Evolutionary conservation across 2,888 invertebrate species (phyloP).

Genomic region (Stenoptilia bipunctidactyla): DNA sequence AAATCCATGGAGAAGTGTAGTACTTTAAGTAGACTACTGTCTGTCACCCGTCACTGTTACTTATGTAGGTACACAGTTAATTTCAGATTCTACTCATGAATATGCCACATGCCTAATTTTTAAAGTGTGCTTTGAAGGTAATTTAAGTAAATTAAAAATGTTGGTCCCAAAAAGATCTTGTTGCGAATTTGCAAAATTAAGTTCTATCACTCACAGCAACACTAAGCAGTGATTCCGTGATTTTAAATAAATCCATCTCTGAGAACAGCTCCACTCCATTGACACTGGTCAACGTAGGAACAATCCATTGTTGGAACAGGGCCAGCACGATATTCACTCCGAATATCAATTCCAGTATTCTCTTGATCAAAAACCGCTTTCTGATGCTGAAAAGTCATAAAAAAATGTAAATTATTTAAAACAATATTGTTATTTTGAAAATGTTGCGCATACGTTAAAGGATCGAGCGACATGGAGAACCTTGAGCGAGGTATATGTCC

Average conservation of each 20-base stretch:
- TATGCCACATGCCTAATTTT: no score
- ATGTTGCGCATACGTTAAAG: not conserved
- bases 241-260: slow-evolving; percentile 89
- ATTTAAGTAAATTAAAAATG: no score
- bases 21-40: no score
- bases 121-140: no score
- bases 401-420: no score
- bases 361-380: slow-evolving; percentile 87
- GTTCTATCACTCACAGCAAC: slow-evolving; percentile 88
- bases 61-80: no score
- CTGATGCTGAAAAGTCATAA: slow-evolving; percentile 74
- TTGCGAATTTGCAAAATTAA: no score
- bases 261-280: slow-evolving; percentile 96
- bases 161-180: no score
- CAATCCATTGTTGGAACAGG: slow-evolving; percentile 97
- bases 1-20: no score
- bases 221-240: slow-evolving; percentile 93
- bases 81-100: no score
- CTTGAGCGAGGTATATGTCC: no score
- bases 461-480: not conserved
- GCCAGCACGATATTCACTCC: slow-evolving; percentile 87
- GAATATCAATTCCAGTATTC: slow-evolving; percentile 88
- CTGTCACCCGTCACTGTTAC: no score
- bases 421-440: not conserved
- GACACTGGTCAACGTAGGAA: slow-evolving; percentile 94